Evolutionary conservation across 1,140 invertebrate species (phyloP).

Genomic region (Coelopa frigida): DNA sequence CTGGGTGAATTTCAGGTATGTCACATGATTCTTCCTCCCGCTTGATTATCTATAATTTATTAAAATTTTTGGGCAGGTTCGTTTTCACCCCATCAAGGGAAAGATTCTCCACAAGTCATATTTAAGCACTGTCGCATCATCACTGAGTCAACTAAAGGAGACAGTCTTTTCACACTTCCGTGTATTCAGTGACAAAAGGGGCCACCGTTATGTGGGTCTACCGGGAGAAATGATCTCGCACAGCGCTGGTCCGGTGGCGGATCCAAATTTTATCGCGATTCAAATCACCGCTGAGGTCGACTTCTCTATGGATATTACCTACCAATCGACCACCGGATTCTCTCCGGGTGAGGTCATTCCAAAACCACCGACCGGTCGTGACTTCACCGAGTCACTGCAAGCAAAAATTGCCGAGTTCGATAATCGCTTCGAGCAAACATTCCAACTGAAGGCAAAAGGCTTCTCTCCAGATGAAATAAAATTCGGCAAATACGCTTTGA

Average conservation of each 20-base stretch:
- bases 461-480: slow-evolving; percentile 61
- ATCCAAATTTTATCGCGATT: slow-evolving; percentile 76
- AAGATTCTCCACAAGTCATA: slow-evolving; percentile 63
- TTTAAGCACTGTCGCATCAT: slow-evolving; percentile 62
- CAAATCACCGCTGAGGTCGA: slow-evolving; percentile 74
- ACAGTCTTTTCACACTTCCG: slow-evolving; percentile 62
- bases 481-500: slow-evolving; percentile 83
- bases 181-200: slow-evolving; percentile 50
- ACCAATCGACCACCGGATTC: slow-evolving; percentile 58
- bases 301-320: slow-evolving; percentile 78
- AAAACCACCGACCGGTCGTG: slow-evolving; percentile 49
- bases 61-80: slow-evolving; percentile 49
- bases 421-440: slow-evolving; percentile 65
- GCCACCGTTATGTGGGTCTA: slow-evolving; percentile 54
- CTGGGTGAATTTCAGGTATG: slow-evolving; percentile 66
- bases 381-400: slow-evolving; percentile 56
- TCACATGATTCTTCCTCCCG: slow-evolving; percentile 14
- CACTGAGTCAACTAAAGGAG: slow-evolving; percentile 70
- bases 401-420: slow-evolving; percentile 56
- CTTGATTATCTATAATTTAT: neutral
- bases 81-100: slow-evolving; percentile 46
- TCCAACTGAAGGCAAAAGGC: slow-evolving; percentile 62
- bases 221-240: slow-evolving; percentile 53
- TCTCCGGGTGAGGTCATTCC: slow-evolving; percentile 27
- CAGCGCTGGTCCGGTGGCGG: slow-evolving; percentile 45